Evolutionary conservation across 2,113 vertebrate species (phyloP).

Genomic region (Tenebrosternarchus preto): DNA sequence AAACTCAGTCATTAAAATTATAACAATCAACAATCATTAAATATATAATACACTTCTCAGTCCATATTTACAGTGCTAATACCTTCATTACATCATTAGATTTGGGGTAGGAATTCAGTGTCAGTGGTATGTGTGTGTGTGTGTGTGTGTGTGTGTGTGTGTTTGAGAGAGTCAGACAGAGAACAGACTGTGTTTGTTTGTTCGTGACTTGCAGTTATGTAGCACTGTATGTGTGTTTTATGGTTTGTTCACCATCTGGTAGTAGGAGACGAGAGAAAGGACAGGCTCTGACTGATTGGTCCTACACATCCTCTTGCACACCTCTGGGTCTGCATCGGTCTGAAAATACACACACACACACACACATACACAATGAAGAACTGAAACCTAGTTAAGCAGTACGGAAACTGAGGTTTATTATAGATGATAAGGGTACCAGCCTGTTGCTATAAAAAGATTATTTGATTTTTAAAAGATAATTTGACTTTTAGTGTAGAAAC

Average conservation of each 20-base stretch:
- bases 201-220: not conserved
- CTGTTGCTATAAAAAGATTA: too few relatives aligned
- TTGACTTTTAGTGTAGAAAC: too few relatives aligned
- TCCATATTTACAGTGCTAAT: too few relatives aligned
- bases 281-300: constrained; percentile 86
- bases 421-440: not conserved
- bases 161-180: not conserved
- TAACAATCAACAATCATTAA: too few relatives aligned
- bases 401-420: constrained; percentile 13
- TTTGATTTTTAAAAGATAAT: too few relatives aligned
- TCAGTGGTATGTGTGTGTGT: not conserved
- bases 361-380: not conserved
- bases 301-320: constrained; percentile 97
- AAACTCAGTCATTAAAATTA: too few relatives aligned
- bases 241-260: constrained; percentile 88
- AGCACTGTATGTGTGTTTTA: too few relatives aligned
- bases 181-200: not conserved
- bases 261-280: constrained; percentile 91
- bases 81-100: too few relatives aligned
- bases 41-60: too few relatives aligned
- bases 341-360: constrained; percentile 62
- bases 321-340: constrained; percentile 97
- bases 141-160: not conserved
- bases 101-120: too few relatives aligned
- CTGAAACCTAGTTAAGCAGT: not conserved